Evolutionary conservation across 2,113 vertebrate genomes (phyloP).

Genomic region (Neolamprologus sp.): DNA sequence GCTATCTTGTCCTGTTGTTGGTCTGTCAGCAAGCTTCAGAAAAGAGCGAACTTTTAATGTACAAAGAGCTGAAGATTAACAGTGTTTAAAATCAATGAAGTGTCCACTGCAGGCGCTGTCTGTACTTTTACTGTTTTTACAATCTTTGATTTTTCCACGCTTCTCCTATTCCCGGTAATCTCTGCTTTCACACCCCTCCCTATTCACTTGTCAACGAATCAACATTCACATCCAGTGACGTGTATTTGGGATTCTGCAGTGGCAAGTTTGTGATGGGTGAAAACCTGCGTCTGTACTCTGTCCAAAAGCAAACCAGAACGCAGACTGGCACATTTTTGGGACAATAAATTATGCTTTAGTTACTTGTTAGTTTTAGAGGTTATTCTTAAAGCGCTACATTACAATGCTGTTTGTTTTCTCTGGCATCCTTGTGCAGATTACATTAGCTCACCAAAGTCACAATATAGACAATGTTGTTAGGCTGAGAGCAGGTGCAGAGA

Average conservation of each 20-base stretch:
- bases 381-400: accelerated
- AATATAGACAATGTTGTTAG: background rate
- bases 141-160: accelerated
- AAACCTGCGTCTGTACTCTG: background rate
- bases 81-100: background rate
- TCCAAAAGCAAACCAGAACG: background rate
- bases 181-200: accelerated
- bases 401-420: background rate
- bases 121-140: background rate
- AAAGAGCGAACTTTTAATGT: accelerated
- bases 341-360: background rate
- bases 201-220: background rate
- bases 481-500: background rate
- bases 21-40: background rate
- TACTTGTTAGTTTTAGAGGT: background rate
- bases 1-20: background rate
- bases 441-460: accelerated
- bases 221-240: background rate
- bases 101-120: background rate
- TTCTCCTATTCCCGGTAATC: background rate
- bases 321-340: background rate
- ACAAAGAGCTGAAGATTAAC: background rate
- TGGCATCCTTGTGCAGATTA: background rate
- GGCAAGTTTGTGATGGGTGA: background rate
- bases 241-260: background rate